Evolutionary conservation across 1,140 invertebrate species (phyloP), one percentile per base, ranked within the genome.

Genomic region (Gryllus bimaculatus): DNA sequence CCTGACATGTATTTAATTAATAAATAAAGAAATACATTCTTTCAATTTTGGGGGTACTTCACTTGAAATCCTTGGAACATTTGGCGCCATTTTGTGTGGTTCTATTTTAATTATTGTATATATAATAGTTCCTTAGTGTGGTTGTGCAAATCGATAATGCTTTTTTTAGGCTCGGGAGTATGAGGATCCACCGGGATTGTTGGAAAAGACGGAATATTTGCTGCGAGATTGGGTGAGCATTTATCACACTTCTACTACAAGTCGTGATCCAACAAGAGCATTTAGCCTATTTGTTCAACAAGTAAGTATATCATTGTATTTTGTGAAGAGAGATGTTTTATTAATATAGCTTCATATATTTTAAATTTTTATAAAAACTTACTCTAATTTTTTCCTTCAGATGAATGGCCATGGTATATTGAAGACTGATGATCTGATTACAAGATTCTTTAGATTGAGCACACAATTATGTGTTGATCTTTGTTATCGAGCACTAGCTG

Each of bases 321-420:
- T 10, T 10, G 54, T 66, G 10, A 66, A 66, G 54, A 66, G 49
- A 15, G 54, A 39, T 39, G 5, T 39, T 39, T 39, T 39, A 5
- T 39, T 39, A 39, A 39, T 39, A 39, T 5, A 39, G 26, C 5
- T 39, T 39, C 26, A 39, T 1, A n/a, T 54, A 7, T 13, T 13
- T 13, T 10, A 66, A 66, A 66, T n/a, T n/a, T n/a, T n/a, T n/a
- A n/a, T 66, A 66, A 66, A 18, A 18, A 3, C 18, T 66, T 66
- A 3, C 18, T 66, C 2, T 66, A 66, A 66, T 66, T 66, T 66
- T 66, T 66, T 7, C 18, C n/a, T 20, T 77, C 91, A 97, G 85
- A 97, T 99, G 96, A 98, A 98, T 83, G 90, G 95, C 79, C 96
- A 98, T 82, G 98, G 98, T 7, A 97, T 99, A 76, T 86, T 99